Evolutionary conservation across 1,140 invertebrate genomes (phyloP).

Genomic region (Halesus radiatus): DNA sequence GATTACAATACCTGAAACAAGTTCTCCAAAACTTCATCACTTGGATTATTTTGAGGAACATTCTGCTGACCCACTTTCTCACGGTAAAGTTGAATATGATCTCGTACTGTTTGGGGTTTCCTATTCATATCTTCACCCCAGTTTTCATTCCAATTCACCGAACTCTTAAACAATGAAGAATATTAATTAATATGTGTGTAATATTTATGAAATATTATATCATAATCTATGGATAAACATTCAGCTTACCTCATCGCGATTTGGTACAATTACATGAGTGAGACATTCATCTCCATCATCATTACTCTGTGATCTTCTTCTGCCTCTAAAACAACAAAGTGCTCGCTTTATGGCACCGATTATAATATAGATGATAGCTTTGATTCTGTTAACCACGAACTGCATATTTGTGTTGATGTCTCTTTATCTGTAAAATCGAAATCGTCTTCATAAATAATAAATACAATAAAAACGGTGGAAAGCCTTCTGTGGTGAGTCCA

Average conservation of each 20-base stretch:
- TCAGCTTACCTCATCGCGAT: conserved; percentile 41
- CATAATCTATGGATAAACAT: background rate
- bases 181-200: background rate
- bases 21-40: conserved; percentile 50
- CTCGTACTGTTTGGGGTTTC: conserved; percentile 56
- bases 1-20: conserved; percentile 50
- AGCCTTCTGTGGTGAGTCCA: no score
- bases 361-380: conserved; percentile 46
- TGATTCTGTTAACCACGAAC: conserved; percentile 52
- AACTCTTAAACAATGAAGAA: conserved; percentile 13
- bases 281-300: conserved; percentile 54
- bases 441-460: no score
- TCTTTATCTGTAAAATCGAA: conserved; percentile 6
- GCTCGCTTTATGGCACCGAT: conserved; percentile 52
- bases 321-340: conserved; percentile 55
- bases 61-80: conserved; percentile 51
- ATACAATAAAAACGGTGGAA: no score
- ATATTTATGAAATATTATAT: background rate
- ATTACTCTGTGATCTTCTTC: conserved; percentile 46
- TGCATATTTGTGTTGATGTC: conserved; percentile 39
- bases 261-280: conserved; percentile 53
- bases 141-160: conserved; percentile 50
- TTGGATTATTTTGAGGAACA: conserved; percentile 41
- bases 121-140: conserved; percentile 46
- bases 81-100: conserved; percentile 56